Base-by-base conservation (phyloP, 2,797 vertebrate genomes). In the Catamblyrhynchus diadema region DNA sequence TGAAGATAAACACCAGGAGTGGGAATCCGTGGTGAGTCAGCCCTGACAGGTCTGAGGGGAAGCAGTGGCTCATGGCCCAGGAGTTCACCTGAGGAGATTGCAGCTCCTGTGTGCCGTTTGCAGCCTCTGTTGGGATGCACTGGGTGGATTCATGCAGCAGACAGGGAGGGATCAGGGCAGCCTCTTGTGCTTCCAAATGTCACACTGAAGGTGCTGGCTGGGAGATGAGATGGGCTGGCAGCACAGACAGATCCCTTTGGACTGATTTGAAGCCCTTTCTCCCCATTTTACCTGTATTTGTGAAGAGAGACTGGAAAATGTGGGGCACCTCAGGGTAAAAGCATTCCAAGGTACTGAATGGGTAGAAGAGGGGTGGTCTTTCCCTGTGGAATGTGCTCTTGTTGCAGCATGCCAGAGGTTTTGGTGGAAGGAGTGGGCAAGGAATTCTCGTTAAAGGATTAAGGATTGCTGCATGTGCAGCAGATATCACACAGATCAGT, bases 21-120 rank as follows among this genome's bases (percentile, higher is more conserved):
- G 70, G 82, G 92, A 90, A 91, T 86, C 57, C 5, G 1, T 33
- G 1, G 3, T 95, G 96, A 95, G 62, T 96, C 94, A 96, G 8
- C 62, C 77, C 64, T 90, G 94, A 19, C 54, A 44, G 59, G 51
- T 54, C 57, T 74, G 74, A 41, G 72, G 72, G 1, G 3, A 88
- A 54, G 80, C 61, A 30, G 57, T 65, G 78, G 57, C 89, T 92
- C 19, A 0, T 22, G 35, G 85, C 73, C 17, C 48, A 20, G 45
- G 2, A 39, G 81, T 78, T 91, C 89, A 86, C 25, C 75, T 37
- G 8, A 94, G 91, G 94, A 56, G 50, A 19, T 5, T 21, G 65
- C 35, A 13, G 22, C 60, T 86, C 67, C 66, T 71, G 37, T 18
- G 19, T 32, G 56, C 17, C 25, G 65, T 8, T 35, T 37, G 81